These are phyloP conservation scores for Helostoma temminkii DNA, from an alignment of 2,797 vertebrate genomes.

Conservation along the genomic window DNA sequence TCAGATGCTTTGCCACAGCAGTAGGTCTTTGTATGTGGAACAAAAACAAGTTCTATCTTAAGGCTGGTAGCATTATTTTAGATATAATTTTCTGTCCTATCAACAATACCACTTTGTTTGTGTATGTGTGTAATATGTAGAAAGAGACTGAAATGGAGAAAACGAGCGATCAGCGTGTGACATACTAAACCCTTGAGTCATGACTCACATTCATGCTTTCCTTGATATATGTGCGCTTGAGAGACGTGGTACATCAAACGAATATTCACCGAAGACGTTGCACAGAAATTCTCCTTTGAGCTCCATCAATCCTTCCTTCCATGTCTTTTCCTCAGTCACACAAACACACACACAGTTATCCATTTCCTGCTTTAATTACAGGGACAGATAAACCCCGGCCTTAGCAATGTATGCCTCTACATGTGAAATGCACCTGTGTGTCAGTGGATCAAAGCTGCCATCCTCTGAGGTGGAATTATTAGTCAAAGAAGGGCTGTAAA, in stretches of 20 bases:
- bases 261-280: constrained; percentile 31
- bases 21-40: neutral
- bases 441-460: constrained; percentile 77
- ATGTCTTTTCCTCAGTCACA: constrained; percentile 34
- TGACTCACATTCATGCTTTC: constrained; percentile 44
- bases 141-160: constrained; percentile 1
- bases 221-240: constrained; percentile 48
- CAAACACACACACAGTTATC: constrained; percentile 26
- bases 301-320: constrained; percentile 45
- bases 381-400: constrained; percentile 68
- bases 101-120: neutral
- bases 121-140: constrained; percentile 12
- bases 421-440: constrained; percentile 79
- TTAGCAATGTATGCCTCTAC: constrained; percentile 57
- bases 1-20: constrained; percentile 12
- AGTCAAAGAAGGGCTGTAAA: constrained; percentile 77
- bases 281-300: constrained; percentile 60
- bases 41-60: constrained; percentile 25
- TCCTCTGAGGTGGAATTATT: constrained; percentile 73
- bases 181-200: constrained; percentile 42
- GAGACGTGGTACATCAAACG: constrained; percentile 63
- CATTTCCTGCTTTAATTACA: constrained; percentile 80
- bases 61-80: constrained; percentile 9
- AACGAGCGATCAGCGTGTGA: constrained; percentile 23
- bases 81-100: constrained; percentile 1